Percentiles rank a stretch among this genome's conserved stretches.
Conservation (phyloP, 2,888 invertebrate genomes). For the Callinectes sapidus region DNA sequence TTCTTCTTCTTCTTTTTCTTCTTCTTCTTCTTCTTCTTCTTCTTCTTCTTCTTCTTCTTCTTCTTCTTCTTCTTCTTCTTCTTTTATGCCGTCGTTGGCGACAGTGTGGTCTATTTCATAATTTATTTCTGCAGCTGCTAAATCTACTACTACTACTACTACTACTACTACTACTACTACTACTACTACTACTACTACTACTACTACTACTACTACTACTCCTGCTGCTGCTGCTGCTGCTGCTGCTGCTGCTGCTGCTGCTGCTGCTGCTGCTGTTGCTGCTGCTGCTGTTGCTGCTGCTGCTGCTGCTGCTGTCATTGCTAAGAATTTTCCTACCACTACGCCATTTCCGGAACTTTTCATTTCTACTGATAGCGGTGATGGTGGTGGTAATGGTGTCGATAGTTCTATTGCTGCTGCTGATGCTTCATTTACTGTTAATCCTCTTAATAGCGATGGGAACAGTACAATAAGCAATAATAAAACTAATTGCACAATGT, state of each 20-base stretch:
- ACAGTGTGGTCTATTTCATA: background rate
- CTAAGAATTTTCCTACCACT: background rate
- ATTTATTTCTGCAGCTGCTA: background rate
- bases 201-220: background rate
- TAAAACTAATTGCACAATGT: background rate
- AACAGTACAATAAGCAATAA: background rate
- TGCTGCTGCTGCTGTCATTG: background rate
- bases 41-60: no score
- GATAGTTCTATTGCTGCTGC: background rate
- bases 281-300: background rate
- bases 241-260: no score
- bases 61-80: background rate
- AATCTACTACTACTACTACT: background rate
- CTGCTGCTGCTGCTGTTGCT: no score
- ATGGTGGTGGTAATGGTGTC: background rate
- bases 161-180: slow-evolving; percentile 21
- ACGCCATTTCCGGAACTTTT: background rate
- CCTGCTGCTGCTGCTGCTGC: no score
- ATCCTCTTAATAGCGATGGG: background rate
- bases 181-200: background rate
- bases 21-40: no score
- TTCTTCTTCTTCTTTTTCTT: no score
- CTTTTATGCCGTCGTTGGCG: background rate
- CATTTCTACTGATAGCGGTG: background rate
- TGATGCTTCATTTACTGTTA: background rate